phyloP scores from a whole-genome alignment of 2,113 vertebrate species.

The Chelonoidis abingdonii region DNA sequence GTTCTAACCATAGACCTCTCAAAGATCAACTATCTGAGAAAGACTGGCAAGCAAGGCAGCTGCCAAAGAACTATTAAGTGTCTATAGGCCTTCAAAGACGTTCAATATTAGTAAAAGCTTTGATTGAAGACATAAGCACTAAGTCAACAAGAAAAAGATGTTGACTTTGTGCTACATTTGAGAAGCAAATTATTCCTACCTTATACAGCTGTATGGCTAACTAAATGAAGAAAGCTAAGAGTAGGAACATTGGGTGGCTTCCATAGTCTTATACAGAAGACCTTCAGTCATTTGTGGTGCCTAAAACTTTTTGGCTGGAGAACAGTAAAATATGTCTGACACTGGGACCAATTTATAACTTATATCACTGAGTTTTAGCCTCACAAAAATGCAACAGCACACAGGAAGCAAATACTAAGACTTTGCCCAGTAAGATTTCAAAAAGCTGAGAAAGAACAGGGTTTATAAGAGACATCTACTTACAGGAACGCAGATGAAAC shows the following conservation, averaged over 20 bases:
- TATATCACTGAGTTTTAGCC: not conserved
- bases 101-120: not conserved
- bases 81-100: not conserved
- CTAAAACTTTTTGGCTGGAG: not conserved
- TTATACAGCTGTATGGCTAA: not conserved
- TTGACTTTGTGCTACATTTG: not conserved
- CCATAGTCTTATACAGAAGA: not conserved
- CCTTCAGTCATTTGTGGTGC: not conserved
- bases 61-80: too few species aligned
- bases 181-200: not conserved
- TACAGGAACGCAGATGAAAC: constrained; percentile 67
- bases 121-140: not conserved
- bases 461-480: constrained; percentile 74
- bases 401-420: constrained; percentile 50
- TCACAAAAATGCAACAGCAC: constrained; percentile 35
- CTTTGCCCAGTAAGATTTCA: constrained; percentile 51
- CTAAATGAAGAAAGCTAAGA: not conserved
- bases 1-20: not conserved
- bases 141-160: not conserved
- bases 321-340: not conserved
- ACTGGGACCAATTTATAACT: not conserved
- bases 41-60: not conserved
- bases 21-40: not conserved
- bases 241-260: not conserved
- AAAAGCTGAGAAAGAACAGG: constrained; percentile 67